phyloP scores from a whole-genome alignment of 2,113 vertebrate genomes.

The Lagopus leucura region DNA sequence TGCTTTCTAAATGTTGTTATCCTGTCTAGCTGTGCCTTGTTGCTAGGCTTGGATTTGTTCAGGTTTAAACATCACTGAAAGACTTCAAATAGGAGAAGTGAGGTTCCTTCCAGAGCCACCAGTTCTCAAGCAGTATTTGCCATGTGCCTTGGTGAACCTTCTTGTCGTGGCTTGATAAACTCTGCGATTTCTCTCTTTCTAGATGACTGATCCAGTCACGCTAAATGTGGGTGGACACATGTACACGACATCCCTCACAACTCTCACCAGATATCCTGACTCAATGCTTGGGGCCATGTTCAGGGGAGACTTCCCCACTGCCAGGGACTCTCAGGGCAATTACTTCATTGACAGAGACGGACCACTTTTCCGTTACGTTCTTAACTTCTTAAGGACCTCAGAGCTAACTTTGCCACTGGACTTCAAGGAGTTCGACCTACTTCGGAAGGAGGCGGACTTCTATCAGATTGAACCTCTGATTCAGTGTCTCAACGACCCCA shows the following conservation, averaged over 20 bases:
- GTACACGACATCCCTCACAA: slow-evolving; percentile 89
- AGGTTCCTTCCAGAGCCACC: not conserved
- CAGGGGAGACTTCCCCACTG: slow-evolving; percentile 86
- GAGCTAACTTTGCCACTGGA: slow-evolving; percentile 87
- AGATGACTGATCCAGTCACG: slow-evolving; percentile 92
- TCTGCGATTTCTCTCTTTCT: slow-evolving; percentile 65
- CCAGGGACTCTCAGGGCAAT: slow-evolving; percentile 87
- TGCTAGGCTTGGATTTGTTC: slow-evolving; percentile 11
- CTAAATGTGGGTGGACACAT: slow-evolving; percentile 90
- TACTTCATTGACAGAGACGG: slow-evolving; percentile 91
- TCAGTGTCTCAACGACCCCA: slow-evolving; percentile 94
- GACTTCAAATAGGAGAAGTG: not conserved
- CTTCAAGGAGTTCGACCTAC: slow-evolving; percentile 89
- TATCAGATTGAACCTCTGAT: slow-evolving; percentile 90
- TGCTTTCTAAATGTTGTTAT: not conserved
- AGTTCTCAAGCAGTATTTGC: not conserved
- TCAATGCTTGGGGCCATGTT: slow-evolving; percentile 92
- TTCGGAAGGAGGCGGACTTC: slow-evolving; percentile 89
- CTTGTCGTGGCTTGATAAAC: slow-evolving; percentile 44
- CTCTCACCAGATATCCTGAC: slow-evolving; percentile 86
- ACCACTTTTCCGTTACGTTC: slow-evolving; percentile 87
- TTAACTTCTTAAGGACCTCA: slow-evolving; percentile 90
- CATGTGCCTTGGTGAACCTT: not conserved
- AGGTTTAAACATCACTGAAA: not conserved
- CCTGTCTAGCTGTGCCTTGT: slow-evolving; percentile 28